phyloP scores from a whole-genome alignment of 2,113 vertebrate genomes.

The Antechinus flavipes region DNA sequence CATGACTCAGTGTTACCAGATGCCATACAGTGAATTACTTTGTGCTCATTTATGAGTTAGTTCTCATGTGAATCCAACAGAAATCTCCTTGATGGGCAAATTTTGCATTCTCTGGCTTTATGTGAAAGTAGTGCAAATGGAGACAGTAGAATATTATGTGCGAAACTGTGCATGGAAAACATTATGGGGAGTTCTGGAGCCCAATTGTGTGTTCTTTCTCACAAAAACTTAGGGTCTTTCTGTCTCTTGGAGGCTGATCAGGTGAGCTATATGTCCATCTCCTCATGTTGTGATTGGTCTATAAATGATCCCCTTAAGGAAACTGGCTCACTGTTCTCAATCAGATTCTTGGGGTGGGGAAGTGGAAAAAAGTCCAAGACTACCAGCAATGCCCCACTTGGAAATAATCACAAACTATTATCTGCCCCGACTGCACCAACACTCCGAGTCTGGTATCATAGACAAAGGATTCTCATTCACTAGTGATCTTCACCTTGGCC shows the following conservation, averaged over 20 bases:
- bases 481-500: neutral
- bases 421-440: neutral
- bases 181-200: neutral
- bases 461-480: neutral
- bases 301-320: neutral
- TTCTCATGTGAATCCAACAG: neutral
- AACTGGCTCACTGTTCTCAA: neutral
- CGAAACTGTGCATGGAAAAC: neutral
- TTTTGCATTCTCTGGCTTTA: neutral
- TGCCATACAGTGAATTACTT: neutral
- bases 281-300: neutral
- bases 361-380: neutral
- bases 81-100: neutral
- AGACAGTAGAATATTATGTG: neutral
- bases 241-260: neutral
- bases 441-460: neutral
- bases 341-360: neutral
- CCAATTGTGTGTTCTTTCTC: neutral
- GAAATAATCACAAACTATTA: neutral
- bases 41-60: neutral
- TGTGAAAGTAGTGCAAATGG: neutral
- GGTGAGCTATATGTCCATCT: neutral
- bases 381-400: neutral
- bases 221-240: neutral
- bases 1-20: neutral